Evolutionary conservation across 2,888 invertebrate genomes (phyloP), one percentile per base, ranked within the genome.

Genomic region (Chalcis sispes): DNA sequence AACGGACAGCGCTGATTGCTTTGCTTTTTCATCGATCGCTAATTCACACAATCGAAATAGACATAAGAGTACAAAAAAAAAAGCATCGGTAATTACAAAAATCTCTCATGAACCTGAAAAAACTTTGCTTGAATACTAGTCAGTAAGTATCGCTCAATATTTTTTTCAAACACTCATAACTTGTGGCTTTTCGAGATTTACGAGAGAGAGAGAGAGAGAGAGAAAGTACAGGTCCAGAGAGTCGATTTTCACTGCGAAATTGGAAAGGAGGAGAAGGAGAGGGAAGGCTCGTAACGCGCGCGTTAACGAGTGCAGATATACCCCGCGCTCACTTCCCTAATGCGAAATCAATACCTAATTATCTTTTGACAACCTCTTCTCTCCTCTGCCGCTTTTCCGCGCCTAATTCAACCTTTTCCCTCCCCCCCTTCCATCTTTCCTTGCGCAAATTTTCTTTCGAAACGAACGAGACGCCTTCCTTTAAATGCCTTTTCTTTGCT

Each of bases 331-430:
- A 78, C 73, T n/a, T 73, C 78, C 75, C 82, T 86, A 86, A 86
- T 85, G 85, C 80, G 80, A 85, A 86, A 86, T 86, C 86, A 82
- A 86, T 86, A 86, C 82, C 82, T 84, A 86, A 86, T 86, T 86
- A 86, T 83, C 85, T 80, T 79, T 80, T 78, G 78, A 77, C 78
- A 54, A 61, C 54, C 32, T 15, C 25, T 27, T 32, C 58, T 50
- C 69, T 76, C 66, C 27, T 66, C 48, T 54, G 5, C 25, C 18
- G 4, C n/a, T 54, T 42, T 3, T 15, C 27, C 13, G 23, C 52
- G 1, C 25, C 7, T 15, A 29, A 58, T 40, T 52, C 62, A 27
- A 29, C 18, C 48, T 64, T 29, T 64, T 18, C 7, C 58, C 20
- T 36, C 29, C 10, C n/a, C 54, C 15, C 27, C 25, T 54, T 10